Evolutionary conservation across 2,113 vertebrate species (phyloP), one percentile per base, ranked within the genome.

Genomic region (Heloderma charlesbogerti): DNA sequence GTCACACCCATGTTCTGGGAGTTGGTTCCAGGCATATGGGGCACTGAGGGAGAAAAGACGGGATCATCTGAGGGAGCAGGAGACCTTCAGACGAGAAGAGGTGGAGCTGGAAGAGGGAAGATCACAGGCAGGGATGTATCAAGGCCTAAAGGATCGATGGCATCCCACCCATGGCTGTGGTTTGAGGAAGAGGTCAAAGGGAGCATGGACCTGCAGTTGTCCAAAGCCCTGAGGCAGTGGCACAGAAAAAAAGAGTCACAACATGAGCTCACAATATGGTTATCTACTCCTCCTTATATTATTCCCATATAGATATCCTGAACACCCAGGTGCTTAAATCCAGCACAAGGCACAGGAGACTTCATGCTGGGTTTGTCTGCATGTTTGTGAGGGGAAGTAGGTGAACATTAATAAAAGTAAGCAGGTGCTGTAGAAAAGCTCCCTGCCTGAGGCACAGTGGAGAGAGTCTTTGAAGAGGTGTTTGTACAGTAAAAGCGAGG

Each of bases 381-480:
- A 51, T 27, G 48, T 84, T 69, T 78, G 48, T 51, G 87, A 60
- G 63, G 22, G 43, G 63, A 88, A 88, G 15, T 31, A 57, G 31
- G 37, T 79, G 40, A 78, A 84, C 27, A n/a, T 79, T 77, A 84
- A 71, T 71, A 20, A 77, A 83, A 82, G 67, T 1, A 13, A 79
- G 34, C 18, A 22, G 12, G 29, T 29, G 66, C 18, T 84, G n/a
- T 69, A 67, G 45, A 29, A 45, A 71, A 60, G 16, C 5, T 45
- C 8, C 9, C 71, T 71, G n/a, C n/a, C 25, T 40, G 13, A 34
- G 31, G 51, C 29, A 20, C 3, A 0, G 5, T 1, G 45, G 63
- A 25, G 60, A 75, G 12, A 78, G 16, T 40, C 3, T 10, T 8
- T 60, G 0, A 0, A 0, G 0, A 45, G 0, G 0, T 63, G 51